A percentile compares a stretch with the other conserved stretches of the same genome.
Evolutionary conservation across 1,140 invertebrate species (phyloP).

Genomic region (Calliphora vicina): DNA sequence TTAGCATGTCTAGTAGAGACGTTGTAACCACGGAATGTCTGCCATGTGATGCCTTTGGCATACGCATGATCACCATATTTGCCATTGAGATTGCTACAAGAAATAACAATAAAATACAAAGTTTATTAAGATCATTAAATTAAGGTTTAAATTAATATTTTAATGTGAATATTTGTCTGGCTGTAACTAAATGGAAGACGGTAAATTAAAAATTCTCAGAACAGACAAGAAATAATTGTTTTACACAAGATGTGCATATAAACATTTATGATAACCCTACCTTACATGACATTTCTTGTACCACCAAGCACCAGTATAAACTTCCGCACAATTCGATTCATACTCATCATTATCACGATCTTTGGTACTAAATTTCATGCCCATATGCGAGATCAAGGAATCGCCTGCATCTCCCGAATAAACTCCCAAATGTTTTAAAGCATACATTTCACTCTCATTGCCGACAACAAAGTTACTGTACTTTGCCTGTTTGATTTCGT

Average conservation of each 20-base stretch:
- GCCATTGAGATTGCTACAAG: constrained; percentile 14
- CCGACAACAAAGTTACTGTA: constrained; percentile 74
- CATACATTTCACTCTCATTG: constrained; percentile 71
- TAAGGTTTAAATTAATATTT: too few species aligned
- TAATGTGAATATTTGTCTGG: too few species aligned
- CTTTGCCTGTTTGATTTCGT: constrained; percentile 66
- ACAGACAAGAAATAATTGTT: too few species aligned
- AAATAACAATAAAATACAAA: not conserved
- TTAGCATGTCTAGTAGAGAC: not conserved
- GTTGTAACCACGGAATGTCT: not conserved
- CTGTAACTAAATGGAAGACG: too few species aligned
- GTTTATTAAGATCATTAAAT: too few species aligned
- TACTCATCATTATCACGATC: constrained; percentile 76
- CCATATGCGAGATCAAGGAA: constrained; percentile 72
- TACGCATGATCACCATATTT: not conserved
- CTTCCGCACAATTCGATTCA: constrained; percentile 71
- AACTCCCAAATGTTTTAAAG: constrained; percentile 69
- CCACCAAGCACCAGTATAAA: constrained; percentile 74
- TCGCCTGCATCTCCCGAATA: constrained; percentile 75
- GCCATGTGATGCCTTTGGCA: not conserved
- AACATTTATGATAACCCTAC: constrained; percentile 40
- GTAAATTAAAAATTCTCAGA: too few species aligned
- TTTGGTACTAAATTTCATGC: constrained; percentile 73
- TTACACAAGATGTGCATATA: too few species aligned
- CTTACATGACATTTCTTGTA: constrained; percentile 66